These are phyloP conservation scores for Empis stercorea DNA, from an alignment of 2,888 invertebrate genomes.

Conservation along the genomic window DNA sequence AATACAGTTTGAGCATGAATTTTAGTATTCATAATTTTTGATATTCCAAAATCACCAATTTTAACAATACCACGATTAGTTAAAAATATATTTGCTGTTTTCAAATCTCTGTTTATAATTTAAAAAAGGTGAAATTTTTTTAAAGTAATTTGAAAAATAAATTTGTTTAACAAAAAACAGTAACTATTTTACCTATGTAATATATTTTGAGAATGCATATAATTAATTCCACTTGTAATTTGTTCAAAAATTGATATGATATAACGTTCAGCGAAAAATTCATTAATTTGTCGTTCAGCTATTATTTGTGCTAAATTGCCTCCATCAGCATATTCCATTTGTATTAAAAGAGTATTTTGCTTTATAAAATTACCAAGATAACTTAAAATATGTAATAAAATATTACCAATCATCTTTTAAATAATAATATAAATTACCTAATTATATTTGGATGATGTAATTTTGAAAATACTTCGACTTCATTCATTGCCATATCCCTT, in stretches of 20 bases:
- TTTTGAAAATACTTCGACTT: constrained; percentile 54
- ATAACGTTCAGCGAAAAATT: constrained; percentile 46
- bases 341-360: constrained; percentile 55
- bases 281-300: constrained; percentile 35
- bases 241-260: constrained; percentile 51
- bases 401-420: background rate
- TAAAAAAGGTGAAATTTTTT: too few relatives aligned
- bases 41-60: constrained; percentile 64
- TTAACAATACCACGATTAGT: constrained; percentile 53
- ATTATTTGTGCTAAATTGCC: constrained; percentile 57
- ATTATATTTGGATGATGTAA: constrained; percentile 63
- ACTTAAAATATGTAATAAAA: constrained; percentile 25
- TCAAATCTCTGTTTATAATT: constrained; percentile 50
- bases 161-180: too few relatives aligned
- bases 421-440: constrained; percentile 24
- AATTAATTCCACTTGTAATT: constrained; percentile 53
- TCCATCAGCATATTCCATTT: constrained; percentile 69
- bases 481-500: constrained; percentile 53
- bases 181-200: constrained; percentile 41
- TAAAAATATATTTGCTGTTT: constrained; percentile 61
- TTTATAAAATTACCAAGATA: constrained; percentile 62
- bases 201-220: constrained; percentile 57
- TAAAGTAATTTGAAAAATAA: too few relatives aligned
- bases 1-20: constrained; percentile 54
- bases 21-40: constrained; percentile 55